These are phyloP conservation scores for Geopemphigus sp. DNA, from an alignment of 1,140 invertebrate genomes.

Conservation along the genomic window DNA sequence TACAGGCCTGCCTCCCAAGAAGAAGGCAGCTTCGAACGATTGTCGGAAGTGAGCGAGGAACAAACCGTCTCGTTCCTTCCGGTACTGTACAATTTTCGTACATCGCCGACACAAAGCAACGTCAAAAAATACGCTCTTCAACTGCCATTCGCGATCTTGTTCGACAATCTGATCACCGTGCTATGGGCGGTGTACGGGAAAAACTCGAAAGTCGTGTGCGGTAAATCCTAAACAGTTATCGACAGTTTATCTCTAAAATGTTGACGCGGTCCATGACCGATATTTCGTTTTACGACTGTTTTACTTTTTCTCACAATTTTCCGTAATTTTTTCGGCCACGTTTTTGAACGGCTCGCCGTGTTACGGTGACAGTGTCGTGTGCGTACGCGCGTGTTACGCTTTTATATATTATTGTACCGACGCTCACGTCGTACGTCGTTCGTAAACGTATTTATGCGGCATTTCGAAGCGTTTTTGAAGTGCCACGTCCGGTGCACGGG, in stretches of 20 bases:
- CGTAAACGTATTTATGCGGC: too few relatives aligned
- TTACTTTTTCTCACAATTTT: too few relatives aligned
- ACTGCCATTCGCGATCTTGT: not conserved
- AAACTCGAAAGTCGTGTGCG: not conserved
- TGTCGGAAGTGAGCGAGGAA: not conserved
- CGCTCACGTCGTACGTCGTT: too few relatives aligned
- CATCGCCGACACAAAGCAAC: not conserved
- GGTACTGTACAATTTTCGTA: not conserved
- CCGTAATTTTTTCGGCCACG: not conserved
- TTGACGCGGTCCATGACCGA: not conserved
- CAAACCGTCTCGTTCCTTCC: not conserved
- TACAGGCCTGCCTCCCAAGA: not conserved
- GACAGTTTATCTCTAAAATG: not conserved
- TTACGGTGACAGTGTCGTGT: not conserved
- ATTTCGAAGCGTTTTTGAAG: too few relatives aligned
- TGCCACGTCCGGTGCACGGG: too few relatives aligned
- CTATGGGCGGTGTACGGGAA: conserved; percentile 11
- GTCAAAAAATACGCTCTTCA: not conserved
- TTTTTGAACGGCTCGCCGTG: not conserved
- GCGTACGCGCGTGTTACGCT: too few relatives aligned
- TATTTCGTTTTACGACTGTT: not conserved
- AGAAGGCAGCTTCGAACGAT: not conserved
- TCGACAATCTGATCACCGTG: conserved; percentile 4
- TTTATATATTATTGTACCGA: too few relatives aligned
- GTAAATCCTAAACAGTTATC: not conserved